Evolutionary conservation across 2,797 vertebrate species (phyloP).

Genomic region (Phalloptychus januarius): DNA sequence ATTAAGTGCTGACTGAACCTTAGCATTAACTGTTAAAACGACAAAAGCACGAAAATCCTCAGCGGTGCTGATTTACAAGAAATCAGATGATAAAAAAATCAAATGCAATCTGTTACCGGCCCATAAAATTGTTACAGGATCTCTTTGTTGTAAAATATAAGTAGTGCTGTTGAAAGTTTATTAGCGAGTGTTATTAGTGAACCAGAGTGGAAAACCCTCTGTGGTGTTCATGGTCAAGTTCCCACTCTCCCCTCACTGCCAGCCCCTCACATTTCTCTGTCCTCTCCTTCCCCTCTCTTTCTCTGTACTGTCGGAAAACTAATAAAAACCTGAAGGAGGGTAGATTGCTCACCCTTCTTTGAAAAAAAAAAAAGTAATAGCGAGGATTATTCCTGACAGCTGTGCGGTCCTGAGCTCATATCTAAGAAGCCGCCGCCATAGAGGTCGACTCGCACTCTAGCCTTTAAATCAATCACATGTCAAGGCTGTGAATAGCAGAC

Average conservation of each 20-base stretch:
- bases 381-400: conserved; percentile 68
- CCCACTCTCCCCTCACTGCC: conserved; percentile 19
- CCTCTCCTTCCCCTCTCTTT: conserved; percentile 36
- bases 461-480: conserved; percentile 77
- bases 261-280: conserved; percentile 41
- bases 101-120: neutral
- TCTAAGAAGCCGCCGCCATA: conserved; percentile 68
- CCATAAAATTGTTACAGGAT: neutral
- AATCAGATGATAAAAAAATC: neutral
- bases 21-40: neutral
- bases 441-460: conserved; percentile 64
- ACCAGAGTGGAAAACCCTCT: conserved; percentile 31
- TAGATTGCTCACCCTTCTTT: conserved; percentile 52
- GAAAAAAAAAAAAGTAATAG: conserved; percentile 45
- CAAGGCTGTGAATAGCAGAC: conserved; percentile 78
- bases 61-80: conserved; percentile 5
- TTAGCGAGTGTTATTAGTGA: conserved; percentile 16
- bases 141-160: conserved; percentile 14
- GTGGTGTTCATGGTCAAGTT: conserved; percentile 42
- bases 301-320: conserved; percentile 55
- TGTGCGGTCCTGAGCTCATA: conserved; percentile 63
- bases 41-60: neutral
- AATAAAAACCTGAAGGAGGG: conserved; percentile 66
- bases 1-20: neutral
- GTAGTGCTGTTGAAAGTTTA: conserved; percentile 2